These are phyloP conservation scores for Oryzias woworae DNA, from an alignment of 2,113 vertebrate genomes.

Conservation along the genomic window DNA sequence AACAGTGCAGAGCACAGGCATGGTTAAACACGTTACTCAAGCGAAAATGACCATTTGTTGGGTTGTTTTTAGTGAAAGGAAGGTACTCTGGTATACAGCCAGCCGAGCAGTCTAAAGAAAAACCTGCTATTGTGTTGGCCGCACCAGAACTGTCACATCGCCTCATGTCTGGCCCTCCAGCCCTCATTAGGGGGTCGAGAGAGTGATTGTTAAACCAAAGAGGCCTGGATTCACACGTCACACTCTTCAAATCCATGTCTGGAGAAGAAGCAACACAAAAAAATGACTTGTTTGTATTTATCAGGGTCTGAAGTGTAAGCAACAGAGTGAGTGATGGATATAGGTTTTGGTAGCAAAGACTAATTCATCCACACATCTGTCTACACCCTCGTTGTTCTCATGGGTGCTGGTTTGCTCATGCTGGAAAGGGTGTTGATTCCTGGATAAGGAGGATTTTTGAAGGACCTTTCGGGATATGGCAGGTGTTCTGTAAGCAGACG, in stretches of 20 bases:
- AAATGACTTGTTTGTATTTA: constrained; percentile 33
- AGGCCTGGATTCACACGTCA: constrained; percentile 58
- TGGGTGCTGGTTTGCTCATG: constrained; percentile 42
- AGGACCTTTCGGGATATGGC: constrained; percentile 53
- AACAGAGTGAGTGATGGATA: constrained; percentile 9
- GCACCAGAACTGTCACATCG: constrained; percentile 79
- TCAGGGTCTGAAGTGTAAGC: constrained; percentile 27
- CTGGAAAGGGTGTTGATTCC: constrained; percentile 34
- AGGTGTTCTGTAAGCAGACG: constrained; percentile 75
- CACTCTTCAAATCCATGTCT: constrained; percentile 59
- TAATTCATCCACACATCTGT: constrained; percentile 45
- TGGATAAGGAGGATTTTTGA: constrained; percentile 47
- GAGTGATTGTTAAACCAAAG: constrained; percentile 71
- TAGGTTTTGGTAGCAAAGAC: constrained; percentile 28
- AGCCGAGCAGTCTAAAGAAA: constrained; percentile 65
- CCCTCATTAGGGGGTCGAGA: constrained; percentile 67
- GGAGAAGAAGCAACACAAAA: constrained; percentile 48
- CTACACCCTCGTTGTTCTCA: constrained; percentile 30
- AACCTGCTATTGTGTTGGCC: constrained; percentile 70
- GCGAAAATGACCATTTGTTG: constrained; percentile 38
- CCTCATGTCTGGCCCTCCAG: constrained; percentile 71
- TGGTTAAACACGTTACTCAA: constrained; percentile 25
- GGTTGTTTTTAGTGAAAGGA: constrained; percentile 40
- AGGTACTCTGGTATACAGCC: constrained; percentile 23
- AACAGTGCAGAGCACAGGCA: neutral